phyloP scores from a whole-genome alignment of 1,140 invertebrate species.

The Gryon sp. region DNA sequence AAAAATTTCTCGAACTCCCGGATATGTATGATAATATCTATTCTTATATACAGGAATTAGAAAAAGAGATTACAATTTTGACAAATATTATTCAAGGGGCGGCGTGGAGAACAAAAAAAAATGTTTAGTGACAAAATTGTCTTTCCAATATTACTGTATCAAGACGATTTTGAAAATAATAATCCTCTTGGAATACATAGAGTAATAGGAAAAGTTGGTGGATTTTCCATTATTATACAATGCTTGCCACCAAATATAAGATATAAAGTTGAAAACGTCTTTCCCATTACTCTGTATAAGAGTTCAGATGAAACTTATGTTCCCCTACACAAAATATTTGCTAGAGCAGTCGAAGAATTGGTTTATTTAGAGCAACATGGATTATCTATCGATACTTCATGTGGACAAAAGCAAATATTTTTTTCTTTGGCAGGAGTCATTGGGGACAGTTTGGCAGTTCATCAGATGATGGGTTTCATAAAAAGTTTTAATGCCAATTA shows the following conservation, averaged over 20 bases:
- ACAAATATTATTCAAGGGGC: slow-evolving; percentile 37
- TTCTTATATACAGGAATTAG: slow-evolving; percentile 20
- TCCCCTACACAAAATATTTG: slow-evolving; percentile 18
- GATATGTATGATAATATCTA: slow-evolving; percentile 21
- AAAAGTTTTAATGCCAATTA: slow-evolving; percentile 36
- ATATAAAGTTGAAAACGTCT: too few relatives aligned
- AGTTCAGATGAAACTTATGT: slow-evolving; percentile 6
- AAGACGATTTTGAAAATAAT: too few relatives aligned
- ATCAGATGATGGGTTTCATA: slow-evolving; percentile 45
- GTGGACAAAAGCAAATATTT: slow-evolving; percentile 10
- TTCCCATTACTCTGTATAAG: neutral
- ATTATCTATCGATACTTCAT: slow-evolving; percentile 3
- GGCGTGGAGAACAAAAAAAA: too few relatives aligned
- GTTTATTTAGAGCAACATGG: slow-evolving; percentile 14
- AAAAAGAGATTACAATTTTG: slow-evolving; percentile 18
- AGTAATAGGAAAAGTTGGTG: too few relatives aligned
- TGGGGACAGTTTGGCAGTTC: slow-evolving; percentile 39
- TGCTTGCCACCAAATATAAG: too few relatives aligned
- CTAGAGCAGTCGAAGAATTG: slow-evolving; percentile 18
- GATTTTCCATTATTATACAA: too few relatives aligned
- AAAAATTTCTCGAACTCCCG: slow-evolving; percentile 43
- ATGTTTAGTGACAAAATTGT: too few relatives aligned
- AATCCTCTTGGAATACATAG: too few relatives aligned
- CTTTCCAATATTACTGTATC: too few relatives aligned
- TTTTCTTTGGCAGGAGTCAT: slow-evolving; percentile 35